A percentile compares a stretch with the other conserved stretches of the same genome.
Conservation (phyloP, 2,113 vertebrate species). For the Gobio gobio region DNA sequence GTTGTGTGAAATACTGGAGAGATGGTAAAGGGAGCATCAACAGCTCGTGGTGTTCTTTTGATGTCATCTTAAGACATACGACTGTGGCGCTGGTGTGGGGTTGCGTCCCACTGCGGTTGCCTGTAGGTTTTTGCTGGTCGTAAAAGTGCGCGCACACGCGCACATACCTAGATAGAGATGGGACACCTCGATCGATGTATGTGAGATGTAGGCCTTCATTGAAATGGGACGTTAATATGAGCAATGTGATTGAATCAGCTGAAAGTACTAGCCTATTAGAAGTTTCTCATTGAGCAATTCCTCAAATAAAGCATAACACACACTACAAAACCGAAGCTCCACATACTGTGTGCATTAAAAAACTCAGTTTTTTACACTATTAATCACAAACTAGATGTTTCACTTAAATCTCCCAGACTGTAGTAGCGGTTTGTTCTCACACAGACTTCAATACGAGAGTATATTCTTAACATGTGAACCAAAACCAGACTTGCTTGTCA, state of each 20-base stretch:
- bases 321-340: background rate
- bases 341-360: background rate
- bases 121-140: conserved; percentile 55
- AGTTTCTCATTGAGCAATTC: background rate
- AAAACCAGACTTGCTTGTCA: background rate
- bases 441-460: background rate
- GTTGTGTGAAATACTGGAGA: conserved; percentile 70
- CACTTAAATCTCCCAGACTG: background rate
- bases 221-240: background rate
- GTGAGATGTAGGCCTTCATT: background rate
- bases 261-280: background rate
- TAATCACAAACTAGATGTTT: background rate
- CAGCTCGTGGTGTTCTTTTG: conserved; percentile 66
- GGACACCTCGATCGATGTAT: background rate
- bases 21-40: conserved; percentile 53
- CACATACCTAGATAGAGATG: conserved; percentile 20
- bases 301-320: background rate
- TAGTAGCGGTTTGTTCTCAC: background rate
- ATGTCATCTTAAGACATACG: conserved; percentile 68
- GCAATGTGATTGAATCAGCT: background rate
- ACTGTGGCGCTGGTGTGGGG: conserved; percentile 61
- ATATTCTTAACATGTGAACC: background rate
- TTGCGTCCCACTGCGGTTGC: conserved; percentile 65
- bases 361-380: background rate
- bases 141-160: conserved; percentile 17